Evolutionary conservation across 2,888 invertebrate species (phyloP).

Genomic region (Conus canariensis): DNA sequence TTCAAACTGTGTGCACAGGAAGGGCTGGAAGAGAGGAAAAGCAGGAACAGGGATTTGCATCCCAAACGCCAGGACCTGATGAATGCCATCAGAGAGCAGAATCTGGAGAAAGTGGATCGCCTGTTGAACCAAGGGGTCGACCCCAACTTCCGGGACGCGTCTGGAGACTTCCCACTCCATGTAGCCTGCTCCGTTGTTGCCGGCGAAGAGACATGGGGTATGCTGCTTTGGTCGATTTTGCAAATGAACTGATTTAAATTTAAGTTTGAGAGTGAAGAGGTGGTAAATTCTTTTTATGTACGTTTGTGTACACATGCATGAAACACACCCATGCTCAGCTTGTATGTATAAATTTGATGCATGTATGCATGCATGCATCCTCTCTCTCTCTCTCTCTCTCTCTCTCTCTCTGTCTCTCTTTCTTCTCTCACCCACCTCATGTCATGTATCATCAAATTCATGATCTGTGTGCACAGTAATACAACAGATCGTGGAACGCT

Average conservation of each 20-base stretch:
- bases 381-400: no score
- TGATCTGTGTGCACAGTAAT: background rate
- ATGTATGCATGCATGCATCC: no score
- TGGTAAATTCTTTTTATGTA: no score
- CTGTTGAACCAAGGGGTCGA: slow-evolving; percentile 60
- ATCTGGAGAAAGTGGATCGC: slow-evolving; percentile 54
- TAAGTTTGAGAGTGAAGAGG: no score
- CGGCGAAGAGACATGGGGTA: background rate
- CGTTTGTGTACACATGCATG: no score
- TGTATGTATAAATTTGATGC: no score
- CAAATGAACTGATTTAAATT: no score
- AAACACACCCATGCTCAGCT: no score
- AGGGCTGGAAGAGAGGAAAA: slow-evolving; percentile 32
- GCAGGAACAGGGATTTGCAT: background rate
- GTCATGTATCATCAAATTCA: no score
- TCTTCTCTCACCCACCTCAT: no score
- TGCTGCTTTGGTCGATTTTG: no score
- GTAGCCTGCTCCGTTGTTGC: slow-evolving; percentile 46
- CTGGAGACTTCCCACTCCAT: slow-evolving; percentile 59
- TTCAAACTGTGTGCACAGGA: slow-evolving; percentile 3
- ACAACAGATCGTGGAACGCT: slow-evolving; percentile 54
- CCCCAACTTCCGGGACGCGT: slow-evolving; percentile 56
- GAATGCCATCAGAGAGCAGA: slow-evolving; percentile 51
- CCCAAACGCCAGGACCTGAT: slow-evolving; percentile 52
- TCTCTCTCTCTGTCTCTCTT: no score